These are phyloP conservation scores for Conopomorpha cramerella DNA, from an alignment of 1,140 invertebrate genomes.

Conservation along the genomic window DNA sequence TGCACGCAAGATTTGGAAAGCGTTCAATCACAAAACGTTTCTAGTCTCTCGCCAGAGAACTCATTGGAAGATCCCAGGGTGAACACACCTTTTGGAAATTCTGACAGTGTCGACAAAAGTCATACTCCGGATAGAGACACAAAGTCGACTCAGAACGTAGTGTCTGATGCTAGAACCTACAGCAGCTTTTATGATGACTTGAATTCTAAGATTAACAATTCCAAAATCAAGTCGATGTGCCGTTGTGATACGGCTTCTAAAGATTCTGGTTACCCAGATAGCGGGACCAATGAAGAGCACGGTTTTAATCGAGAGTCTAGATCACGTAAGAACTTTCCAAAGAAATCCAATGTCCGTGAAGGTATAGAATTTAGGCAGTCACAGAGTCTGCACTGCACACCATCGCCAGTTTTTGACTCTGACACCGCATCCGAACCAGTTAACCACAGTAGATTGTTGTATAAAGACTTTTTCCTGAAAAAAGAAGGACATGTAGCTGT, in stretches of 20 bases:
- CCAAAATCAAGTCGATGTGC: conserved; percentile 30
- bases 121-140: conserved; percentile 10
- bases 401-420: no score
- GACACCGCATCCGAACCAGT: conserved; percentile 27
- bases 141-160: conserved; percentile 13
- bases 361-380: background rate
- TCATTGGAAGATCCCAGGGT: conserved; percentile 12
- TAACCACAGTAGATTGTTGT: conserved; percentile 42
- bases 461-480: conserved; percentile 48
- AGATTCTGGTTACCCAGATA: conserved; percentile 45
- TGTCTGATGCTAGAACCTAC: conserved; percentile 25
- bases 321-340: no score
- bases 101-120: conserved; percentile 5
- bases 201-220: conserved; percentile 13
- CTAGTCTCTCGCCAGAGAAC: conserved; percentile 23
- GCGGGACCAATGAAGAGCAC: conserved; percentile 32
- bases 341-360: conserved; percentile 8
- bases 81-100: no score
- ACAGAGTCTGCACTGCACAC: background rate
- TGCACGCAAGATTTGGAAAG: conserved; percentile 51
- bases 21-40: conserved; percentile 21
- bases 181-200: conserved; percentile 42
- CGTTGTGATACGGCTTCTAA: conserved; percentile 37
- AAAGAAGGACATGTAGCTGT: conserved; percentile 36
- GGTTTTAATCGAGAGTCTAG: no score